Percentiles rank a stretch among this genome's conserved stretches.
Conservation (phyloP, 2,113 vertebrate genomes). For the Phylloscopus trochiloides region DNA sequence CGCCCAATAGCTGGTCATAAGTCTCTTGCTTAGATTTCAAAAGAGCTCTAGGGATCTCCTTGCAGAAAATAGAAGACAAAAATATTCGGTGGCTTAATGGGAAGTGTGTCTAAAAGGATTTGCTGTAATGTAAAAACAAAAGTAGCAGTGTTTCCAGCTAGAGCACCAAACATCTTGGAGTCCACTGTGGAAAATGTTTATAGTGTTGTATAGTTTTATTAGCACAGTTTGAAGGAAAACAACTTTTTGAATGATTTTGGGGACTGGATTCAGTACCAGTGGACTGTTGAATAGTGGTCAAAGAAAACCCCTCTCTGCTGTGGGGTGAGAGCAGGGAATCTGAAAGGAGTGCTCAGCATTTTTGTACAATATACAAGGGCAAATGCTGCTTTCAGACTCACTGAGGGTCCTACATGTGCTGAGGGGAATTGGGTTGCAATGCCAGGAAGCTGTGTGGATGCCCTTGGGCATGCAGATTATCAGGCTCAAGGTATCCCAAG, state of each 20-base stretch:
- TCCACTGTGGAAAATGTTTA: constrained; percentile 72
- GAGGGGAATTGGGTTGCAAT: background rate
- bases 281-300: background rate
- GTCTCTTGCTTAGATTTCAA: constrained; percentile 25
- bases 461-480: background rate
- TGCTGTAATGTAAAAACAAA: constrained; percentile 70
- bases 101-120: constrained; percentile 38
- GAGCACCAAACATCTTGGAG: constrained; percentile 69
- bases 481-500: background rate
- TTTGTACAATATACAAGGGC: background rate
- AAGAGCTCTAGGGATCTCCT: background rate
- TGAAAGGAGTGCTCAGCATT: background rate
- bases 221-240: constrained; percentile 66
- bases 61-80: constrained; percentile 44
- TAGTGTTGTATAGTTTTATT: constrained; percentile 77
- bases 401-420: background rate
- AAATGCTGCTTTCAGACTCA: background rate
- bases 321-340: background rate
- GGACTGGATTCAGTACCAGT: constrained; percentile 15
- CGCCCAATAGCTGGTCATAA: accelerated
- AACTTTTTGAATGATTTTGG: constrained; percentile 52
- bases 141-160: constrained; percentile 68
- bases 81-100: background rate
- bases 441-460: background rate
- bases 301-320: background rate